Percentiles rank a stretch among this genome's conserved stretches.
Evolutionary conservation across 1,140 invertebrate genomes (phyloP).

Genomic region (Cherax quadricarinatus): DNA sequence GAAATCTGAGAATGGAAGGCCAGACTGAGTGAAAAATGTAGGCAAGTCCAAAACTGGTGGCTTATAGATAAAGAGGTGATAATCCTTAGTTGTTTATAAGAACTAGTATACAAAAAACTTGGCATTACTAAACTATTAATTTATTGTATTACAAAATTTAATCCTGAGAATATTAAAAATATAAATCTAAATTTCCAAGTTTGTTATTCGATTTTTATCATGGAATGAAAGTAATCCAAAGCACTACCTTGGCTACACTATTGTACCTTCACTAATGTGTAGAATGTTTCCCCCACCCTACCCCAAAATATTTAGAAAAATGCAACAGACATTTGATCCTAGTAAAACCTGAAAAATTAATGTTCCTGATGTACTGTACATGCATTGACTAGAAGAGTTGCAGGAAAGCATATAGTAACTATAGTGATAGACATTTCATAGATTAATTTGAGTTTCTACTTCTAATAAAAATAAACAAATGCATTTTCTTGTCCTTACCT

Average conservation of each 20-base stretch:
- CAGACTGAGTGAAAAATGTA: too few species aligned
- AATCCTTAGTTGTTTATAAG: neutral
- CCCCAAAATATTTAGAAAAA: neutral
- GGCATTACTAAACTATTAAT: neutral
- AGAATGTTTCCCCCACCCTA: neutral
- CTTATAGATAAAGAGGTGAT: too few species aligned
- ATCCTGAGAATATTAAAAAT: neutral
- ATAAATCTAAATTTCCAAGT: neutral
- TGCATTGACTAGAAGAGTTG: conserved; percentile 54
- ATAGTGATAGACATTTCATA: conserved; percentile 45
- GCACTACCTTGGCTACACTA: neutral
- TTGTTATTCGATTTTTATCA: neutral
- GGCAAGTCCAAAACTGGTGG: too few species aligned
- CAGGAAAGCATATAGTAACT: conserved; percentile 60
- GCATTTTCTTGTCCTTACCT: conserved; percentile 52
- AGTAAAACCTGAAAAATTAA: neutral
- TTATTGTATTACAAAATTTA: neutral
- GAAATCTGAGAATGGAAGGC: too few species aligned
- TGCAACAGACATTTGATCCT: neutral
- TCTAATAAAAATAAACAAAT: conserved; percentile 43
- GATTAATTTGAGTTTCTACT: conserved; percentile 52
- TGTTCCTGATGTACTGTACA: conserved; percentile 12
- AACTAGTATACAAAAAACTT: neutral
- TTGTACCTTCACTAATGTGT: neutral
- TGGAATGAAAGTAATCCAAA: neutral